A percentile compares a stretch with the other conserved stretches of the same genome.
Conservation (phyloP, 1,140 invertebrate genomes). For the Augochlora pura region DNA sequence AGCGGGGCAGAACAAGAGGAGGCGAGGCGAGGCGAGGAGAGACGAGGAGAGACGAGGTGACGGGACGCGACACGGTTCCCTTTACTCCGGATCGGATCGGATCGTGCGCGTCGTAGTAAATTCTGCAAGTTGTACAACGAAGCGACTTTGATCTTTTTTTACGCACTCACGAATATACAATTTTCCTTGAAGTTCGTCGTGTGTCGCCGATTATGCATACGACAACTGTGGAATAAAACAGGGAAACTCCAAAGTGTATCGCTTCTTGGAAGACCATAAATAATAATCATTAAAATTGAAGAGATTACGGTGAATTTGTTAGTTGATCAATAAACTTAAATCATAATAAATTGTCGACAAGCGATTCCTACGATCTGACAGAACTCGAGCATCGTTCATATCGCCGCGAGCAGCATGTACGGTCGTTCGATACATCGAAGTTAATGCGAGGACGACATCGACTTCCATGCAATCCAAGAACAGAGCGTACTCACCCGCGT, state of each 20-base stretch:
- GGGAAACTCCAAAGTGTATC: neutral
- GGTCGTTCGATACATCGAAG: neutral
- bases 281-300: neutral
- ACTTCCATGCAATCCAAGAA: neutral
- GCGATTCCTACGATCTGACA: neutral
- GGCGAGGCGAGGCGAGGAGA: neutral
- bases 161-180: neutral
- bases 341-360: neutral
- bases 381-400: neutral
- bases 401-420: neutral
- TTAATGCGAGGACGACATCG: neutral
- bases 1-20: neutral
- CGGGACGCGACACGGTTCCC: neutral
- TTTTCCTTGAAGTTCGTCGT: constrained; percentile 10
- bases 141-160: constrained; percentile 20
- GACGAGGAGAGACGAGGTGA: neutral
- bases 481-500: constrained; percentile 2
- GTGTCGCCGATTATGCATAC: neutral
- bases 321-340: too few species aligned
- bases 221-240: neutral
- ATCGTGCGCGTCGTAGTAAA: constrained; percentile 8
- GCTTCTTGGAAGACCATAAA: neutral
- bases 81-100: constrained; percentile 6
- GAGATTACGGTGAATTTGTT: too few species aligned
- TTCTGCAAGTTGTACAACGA: constrained; percentile 36